Evolutionary conservation across 2,797 vertebrate genomes (phyloP).

Genomic region (Furcifer pardalis): DNA sequence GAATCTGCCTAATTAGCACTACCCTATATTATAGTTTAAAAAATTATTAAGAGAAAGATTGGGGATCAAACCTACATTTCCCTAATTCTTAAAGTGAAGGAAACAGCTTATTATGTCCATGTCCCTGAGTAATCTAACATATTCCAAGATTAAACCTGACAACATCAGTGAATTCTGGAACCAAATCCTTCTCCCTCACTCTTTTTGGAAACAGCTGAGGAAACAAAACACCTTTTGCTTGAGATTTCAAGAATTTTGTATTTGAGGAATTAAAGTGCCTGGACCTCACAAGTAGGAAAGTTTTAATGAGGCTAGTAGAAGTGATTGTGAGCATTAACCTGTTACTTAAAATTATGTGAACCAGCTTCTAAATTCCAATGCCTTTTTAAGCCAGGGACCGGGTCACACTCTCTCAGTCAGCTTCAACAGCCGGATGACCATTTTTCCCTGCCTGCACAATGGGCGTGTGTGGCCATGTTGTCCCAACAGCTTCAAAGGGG

Average conservation of each 20-base stretch:
- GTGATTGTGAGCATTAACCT: background rate
- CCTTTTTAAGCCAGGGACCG: too few relatives aligned
- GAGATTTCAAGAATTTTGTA: background rate
- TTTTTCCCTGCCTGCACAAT: too few relatives aligned
- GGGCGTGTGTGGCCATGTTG: too few relatives aligned
- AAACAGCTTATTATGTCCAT: background rate
- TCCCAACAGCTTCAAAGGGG: too few relatives aligned
- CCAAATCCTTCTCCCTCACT: background rate
- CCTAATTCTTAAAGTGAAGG: background rate
- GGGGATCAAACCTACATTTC: background rate
- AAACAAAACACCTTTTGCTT: background rate
- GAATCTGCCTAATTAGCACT: too few relatives aligned
- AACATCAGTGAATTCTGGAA: background rate
- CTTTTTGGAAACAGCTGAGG: background rate
- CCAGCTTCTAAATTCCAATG: background rate
- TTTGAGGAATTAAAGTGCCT: background rate
- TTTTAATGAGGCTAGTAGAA: too few relatives aligned
- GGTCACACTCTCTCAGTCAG: too few relatives aligned
- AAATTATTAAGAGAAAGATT: background rate
- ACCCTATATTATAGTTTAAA: too few relatives aligned
- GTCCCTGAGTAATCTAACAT: background rate
- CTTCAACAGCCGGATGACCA: too few relatives aligned
- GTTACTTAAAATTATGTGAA: background rate
- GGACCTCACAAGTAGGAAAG: too few relatives aligned
- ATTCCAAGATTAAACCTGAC: too few relatives aligned